Conservation (phyloP, 2,113 vertebrate genomes). For the Oncorhynchus mykiss region DNA sequence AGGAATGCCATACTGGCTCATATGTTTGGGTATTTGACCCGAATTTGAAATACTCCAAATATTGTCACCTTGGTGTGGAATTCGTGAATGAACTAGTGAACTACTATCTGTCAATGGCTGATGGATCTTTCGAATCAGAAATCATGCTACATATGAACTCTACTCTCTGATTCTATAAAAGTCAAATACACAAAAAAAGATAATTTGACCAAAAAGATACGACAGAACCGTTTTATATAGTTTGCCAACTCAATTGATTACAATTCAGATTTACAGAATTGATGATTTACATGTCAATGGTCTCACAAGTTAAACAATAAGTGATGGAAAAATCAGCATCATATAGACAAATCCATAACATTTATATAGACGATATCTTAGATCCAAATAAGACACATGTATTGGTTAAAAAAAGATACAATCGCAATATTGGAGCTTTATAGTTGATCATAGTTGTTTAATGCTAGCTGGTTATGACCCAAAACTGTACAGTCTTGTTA, state of each 20-base stretch:
- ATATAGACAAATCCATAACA: constrained; percentile 78
- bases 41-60: constrained; percentile 65
- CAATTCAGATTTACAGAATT: constrained; percentile 66
- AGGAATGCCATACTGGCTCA: constrained; percentile 61
- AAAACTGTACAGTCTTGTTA: constrained; percentile 99
- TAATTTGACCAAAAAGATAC: constrained; percentile 62
- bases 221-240: constrained; percentile 63
- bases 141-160: constrained; percentile 71
- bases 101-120: constrained; percentile 57
- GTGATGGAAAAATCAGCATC: constrained; percentile 72
- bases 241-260: constrained; percentile 61
- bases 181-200: constrained; percentile 67
- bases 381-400: constrained; percentile 81
- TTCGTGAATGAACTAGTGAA: constrained; percentile 56
- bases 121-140: constrained; percentile 50
- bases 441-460: constrained; percentile 95
- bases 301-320: constrained; percentile 70
- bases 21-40: constrained; percentile 58
- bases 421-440: constrained; percentile 85
- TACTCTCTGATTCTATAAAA: constrained; percentile 69
- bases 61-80: constrained; percentile 67
- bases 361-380: constrained; percentile 72
- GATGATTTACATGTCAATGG: constrained; percentile 72
- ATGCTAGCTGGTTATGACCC: constrained; percentile 97
- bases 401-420: constrained; percentile 82